These are phyloP conservation scores for Petrocephalus sullivani DNA, from an alignment of 2,797 vertebrate species.

Conservation along the genomic window DNA sequence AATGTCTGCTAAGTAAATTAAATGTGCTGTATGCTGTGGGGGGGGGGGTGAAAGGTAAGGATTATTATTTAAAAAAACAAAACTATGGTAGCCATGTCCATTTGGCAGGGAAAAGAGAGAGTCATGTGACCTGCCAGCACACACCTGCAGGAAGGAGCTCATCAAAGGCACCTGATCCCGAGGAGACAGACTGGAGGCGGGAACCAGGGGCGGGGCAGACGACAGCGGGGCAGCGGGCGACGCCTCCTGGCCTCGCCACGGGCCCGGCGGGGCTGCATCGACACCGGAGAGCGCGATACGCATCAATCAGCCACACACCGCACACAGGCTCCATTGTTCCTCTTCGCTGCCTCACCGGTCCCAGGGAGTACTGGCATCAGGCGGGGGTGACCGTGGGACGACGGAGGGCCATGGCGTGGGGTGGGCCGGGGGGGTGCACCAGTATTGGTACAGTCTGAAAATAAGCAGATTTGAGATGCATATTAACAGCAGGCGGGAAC, in stretches of 20 bases:
- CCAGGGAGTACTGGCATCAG: background rate
- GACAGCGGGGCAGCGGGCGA: background rate
- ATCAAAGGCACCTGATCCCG: background rate
- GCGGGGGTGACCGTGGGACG: background rate
- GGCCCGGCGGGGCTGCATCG: background rate
- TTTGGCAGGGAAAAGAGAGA: background rate
- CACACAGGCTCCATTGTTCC: constrained; percentile 1
- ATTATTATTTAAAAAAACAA: background rate
- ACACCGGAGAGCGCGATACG: background rate
- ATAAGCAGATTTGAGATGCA: constrained; percentile 23
- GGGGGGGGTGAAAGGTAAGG: background rate
- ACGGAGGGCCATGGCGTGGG: background rate
- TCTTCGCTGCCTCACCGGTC: no score
- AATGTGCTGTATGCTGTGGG: background rate
- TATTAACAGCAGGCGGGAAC: constrained; percentile 5
- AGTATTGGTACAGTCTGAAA: constrained; percentile 21
- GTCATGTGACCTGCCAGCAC: background rate
- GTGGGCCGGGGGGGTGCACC: background rate
- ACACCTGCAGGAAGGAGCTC: background rate
- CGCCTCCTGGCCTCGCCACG: background rate
- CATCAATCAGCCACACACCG: background rate
- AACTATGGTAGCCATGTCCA: background rate
- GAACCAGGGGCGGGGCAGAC: background rate
- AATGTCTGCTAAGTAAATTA: background rate
- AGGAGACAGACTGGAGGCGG: background rate